A percentile compares a stretch with the other conserved stretches of the same genome.
phyloP scores from a whole-genome alignment of 2,113 vertebrate species.

The Seriola quinqueradiata region DNA sequence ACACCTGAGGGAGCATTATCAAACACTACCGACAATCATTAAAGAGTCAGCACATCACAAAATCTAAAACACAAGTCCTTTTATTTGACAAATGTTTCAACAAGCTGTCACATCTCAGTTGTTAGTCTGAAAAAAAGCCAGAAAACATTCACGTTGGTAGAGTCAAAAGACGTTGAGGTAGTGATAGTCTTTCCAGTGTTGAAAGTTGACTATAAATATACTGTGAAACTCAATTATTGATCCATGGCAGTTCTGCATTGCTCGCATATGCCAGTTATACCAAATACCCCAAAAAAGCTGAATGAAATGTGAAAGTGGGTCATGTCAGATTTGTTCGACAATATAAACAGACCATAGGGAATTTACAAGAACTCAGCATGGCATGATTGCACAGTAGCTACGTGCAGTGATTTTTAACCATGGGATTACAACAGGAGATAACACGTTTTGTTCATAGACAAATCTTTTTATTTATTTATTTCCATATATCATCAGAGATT shows the following conservation, averaged over 20 bases:
- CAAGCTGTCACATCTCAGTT: slow-evolving; percentile 2
- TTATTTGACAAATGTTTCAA: slow-evolving; percentile 14
- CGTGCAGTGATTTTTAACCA: slow-evolving; percentile 15
- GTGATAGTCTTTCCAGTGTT: background rate
- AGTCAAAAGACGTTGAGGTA: slow-evolving; percentile 1
- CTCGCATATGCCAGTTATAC: slow-evolving; percentile 11
- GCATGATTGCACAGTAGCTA: slow-evolving; percentile 17
- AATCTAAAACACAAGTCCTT: slow-evolving; percentile 1
- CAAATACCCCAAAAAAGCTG: slow-evolving; percentile 24
- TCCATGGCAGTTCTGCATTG: slow-evolving; percentile 6
- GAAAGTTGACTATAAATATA: slow-evolving; percentile 11
- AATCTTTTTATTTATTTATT: background rate
- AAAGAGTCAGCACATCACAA: background rate
- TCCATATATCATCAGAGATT: background rate
- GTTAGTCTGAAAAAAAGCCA: background rate
- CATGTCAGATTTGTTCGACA: slow-evolving; percentile 61
- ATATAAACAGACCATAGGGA: slow-evolving; percentile 40
- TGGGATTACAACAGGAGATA: slow-evolving; percentile 17
- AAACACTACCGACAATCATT: background rate
- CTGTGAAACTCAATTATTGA: slow-evolving; percentile 45
- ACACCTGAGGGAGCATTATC: slow-evolving; percentile 19
- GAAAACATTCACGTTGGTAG: background rate
- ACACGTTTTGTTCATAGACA: background rate
- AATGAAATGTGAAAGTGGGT: slow-evolving; percentile 57
- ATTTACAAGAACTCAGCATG: slow-evolving; percentile 33